Conservation (phyloP, 2,888 invertebrate genomes). For the Tiliacea aurago region DNA sequence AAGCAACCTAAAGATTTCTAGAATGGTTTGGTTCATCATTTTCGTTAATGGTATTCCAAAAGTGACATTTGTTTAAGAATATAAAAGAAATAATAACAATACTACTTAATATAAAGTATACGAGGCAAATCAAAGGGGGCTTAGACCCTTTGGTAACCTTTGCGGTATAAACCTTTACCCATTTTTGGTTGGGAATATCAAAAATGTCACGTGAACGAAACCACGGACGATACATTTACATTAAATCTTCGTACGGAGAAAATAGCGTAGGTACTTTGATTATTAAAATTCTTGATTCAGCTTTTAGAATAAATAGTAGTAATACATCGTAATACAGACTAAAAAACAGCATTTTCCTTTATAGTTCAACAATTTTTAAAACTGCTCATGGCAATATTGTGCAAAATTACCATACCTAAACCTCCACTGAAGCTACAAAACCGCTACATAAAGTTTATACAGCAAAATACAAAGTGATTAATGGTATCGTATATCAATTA, state of each 20-base stretch:
- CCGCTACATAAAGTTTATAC: slow-evolving; percentile 70
- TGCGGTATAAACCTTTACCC: slow-evolving; percentile 55
- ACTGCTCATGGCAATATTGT: not conserved
- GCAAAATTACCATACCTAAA: slow-evolving; percentile 35
- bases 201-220: slow-evolving; percentile 53
- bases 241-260: slow-evolving; percentile 35
- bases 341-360: not conserved
- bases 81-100: slow-evolving; percentile 11
- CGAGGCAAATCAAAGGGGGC: slow-evolving; percentile 50
- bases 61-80: not conserved
- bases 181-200: slow-evolving; percentile 47
- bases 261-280: slow-evolving; percentile 6
- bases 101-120: slow-evolving; percentile 31
- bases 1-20: not conserved
- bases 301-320: not conserved
- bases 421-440: slow-evolving; percentile 29
- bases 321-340: no score
- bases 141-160: slow-evolving; percentile 55
- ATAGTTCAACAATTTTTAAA: not conserved
- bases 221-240: slow-evolving; percentile 52
- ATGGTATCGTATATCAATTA: slow-evolving; percentile 87
- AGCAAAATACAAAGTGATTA: slow-evolving; percentile 82
- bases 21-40: not conserved
- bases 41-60: slow-evolving; percentile 2
- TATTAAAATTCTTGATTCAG: slow-evolving; percentile 22